phyloP scores from a whole-genome alignment of 64 coral and sea anemone species.

The Montipora foliosa region DNA sequence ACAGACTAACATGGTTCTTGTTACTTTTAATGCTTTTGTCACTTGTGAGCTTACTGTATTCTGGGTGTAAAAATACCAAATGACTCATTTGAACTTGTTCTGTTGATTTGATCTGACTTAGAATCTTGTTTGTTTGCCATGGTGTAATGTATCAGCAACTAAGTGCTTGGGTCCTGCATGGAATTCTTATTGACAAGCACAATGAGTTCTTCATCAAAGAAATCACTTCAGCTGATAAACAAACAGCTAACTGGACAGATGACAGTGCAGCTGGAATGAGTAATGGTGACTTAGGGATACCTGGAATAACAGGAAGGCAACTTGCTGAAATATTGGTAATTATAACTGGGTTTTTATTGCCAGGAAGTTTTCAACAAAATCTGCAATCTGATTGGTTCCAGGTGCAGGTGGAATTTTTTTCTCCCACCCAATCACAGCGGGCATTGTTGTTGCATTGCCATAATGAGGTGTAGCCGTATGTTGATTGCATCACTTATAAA shows the following conservation, averaged over 20 bases:
- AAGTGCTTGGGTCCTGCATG: conserved; percentile 96
- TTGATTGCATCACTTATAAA: no score
- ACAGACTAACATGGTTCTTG: no score
- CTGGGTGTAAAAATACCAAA: not conserved
- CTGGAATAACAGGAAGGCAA: conserved; percentile 89
- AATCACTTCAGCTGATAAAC: conserved; percentile 32
- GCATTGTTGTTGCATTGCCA: no score
- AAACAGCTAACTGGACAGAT: conserved; percentile 1
- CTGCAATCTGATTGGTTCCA: no score
- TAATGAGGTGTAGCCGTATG: no score
- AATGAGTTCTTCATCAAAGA: conserved; percentile 94
- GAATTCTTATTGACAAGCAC: conserved; percentile 72
- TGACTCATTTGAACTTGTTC: not conserved
- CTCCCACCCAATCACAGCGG: no score
- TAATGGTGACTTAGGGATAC: conserved; percentile 77
- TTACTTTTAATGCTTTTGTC: not conserved
- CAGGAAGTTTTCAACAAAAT: no score
- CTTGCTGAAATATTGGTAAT: conserved; percentile 88
- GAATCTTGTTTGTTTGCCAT: conserved; percentile 98
- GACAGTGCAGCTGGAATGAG: conserved; percentile 5
- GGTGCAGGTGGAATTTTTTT: no score
- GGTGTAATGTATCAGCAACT: conserved; percentile 98
- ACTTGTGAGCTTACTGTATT: not conserved
- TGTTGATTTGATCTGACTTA: conserved; percentile 4
- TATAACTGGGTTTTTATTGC: no score